Base-by-base conservation (phyloP, 2,888 invertebrate species). In the Muschampia plurimacula region DNA sequence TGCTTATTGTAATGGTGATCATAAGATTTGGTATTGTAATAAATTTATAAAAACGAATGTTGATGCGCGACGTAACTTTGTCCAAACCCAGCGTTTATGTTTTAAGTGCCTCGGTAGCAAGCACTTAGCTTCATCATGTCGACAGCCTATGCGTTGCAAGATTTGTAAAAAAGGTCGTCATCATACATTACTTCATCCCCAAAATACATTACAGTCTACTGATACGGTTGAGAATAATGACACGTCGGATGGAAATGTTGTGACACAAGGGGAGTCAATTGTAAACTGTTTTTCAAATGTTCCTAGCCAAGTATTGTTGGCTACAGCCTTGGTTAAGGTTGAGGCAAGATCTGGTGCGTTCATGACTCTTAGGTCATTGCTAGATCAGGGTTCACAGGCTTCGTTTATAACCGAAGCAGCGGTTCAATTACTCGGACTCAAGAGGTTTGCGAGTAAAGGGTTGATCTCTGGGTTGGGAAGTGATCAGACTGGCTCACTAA, bases 311-410 rank as follows among this genome's bases (percentile, higher is more conserved):
- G 71, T 74, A 44, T 52, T 78, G 13, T 74, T 79, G 62, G 77
- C 77, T 10, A 78, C 77, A 15, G 77, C 79, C 10, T 44, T 77
- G 6, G 73, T 78, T 7, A 57, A 71, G 8, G 77, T 72, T 2
- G 60, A 72, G 49, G 70, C 77, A 6, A 76, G 57, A 55, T 67
- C 72, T n/a, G 78, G 78, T 9, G n/a, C 22, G 7, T 57, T 60
- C 13, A 62, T 66, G 1, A 28, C 73, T 7, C 44, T 78, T 28
- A 65, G 80, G 63, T 77, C 76, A 10, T 74, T 81, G 46, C 13
- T 81, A 8, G 79, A 81, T 62, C 79, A 78, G 67, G 80, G 78
- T 4, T 80, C 79, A 6, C 79, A 80, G 13, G 78, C 77, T 13
- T 78, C 78, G 0, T 81, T 82, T 65, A 69, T 82, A 0, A 79